Evolutionary conservation across 1,140 invertebrate genomes (phyloP), one percentile per base, ranked within the genome.

Genomic region (Drosophila nasuta): DNA sequence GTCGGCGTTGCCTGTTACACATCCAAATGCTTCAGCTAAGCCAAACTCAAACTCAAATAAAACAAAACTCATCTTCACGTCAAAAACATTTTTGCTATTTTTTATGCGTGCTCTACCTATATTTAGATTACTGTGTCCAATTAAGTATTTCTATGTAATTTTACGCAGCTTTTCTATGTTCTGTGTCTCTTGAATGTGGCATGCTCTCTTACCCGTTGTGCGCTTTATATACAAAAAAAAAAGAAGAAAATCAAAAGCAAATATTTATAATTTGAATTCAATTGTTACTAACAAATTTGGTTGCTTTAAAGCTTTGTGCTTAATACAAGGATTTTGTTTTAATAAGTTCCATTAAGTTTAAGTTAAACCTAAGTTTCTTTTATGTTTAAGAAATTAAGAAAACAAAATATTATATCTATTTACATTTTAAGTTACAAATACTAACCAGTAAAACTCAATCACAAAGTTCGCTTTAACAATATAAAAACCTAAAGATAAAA

Each of bases 251-350:
- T 17, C 33, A 28, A 63, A 63, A 65, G 8, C 43, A 46, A 72
- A 51, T 63, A 51, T 71, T 67, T 75, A 33, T 70, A 17, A 66
- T 75, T 75, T 75, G 10, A 51, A 60, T 66, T 73, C 57, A 57
- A 68, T 78, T 85, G 45, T 48, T 88, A 89, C 85, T 88, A 88
- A 88, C 85, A 78, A 77, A 81, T 79, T 83, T 41, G 58, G 67
- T 81, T 89, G 85, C 85, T 88, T 73, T 81, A 76, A 85, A 89
- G 85, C 85, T 89, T 89, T 52, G 48, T 73, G 85, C 85, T 85
- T 89, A 88, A 89, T 89, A 89, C 52, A 11, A 56, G 63, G n/a
- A 57, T 77, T 62, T 77, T 15, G 38, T 56, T 77, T 77, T 56
- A 58, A 25, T 76, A 65, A 72, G 68, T 76, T 76, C 11, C 1